Evolutionary conservation across 2,113 vertebrate genomes (phyloP).

Genomic region (Nestor notabilis): DNA sequence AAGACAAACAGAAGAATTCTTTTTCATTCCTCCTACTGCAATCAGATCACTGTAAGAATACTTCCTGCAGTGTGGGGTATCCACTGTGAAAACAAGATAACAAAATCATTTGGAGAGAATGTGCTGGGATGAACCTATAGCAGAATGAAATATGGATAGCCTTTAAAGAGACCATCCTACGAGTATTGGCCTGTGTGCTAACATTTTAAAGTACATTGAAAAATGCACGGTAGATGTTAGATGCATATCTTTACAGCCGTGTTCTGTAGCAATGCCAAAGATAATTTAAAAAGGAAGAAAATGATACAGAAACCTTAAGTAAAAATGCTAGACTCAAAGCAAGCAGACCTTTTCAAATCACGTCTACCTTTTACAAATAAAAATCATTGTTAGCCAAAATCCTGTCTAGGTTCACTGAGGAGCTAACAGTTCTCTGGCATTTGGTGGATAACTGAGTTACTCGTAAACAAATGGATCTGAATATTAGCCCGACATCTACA

Average conservation of each 20-base stretch:
- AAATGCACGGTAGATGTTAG: not conserved
- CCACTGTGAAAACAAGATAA: not conserved
- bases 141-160: not conserved
- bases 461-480: not conserved
- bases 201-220: not conserved
- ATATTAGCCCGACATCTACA: slow-evolving; percentile 1
- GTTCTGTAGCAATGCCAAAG: not conserved
- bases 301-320: not conserved
- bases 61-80: not conserved
- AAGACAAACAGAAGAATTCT: not conserved
- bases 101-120: not conserved
- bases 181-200: not conserved
- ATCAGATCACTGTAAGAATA: not conserved
- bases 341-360: not conserved
- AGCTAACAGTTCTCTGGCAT: not conserved
- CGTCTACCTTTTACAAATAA: not conserved
- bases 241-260: not conserved
- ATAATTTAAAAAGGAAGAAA: not conserved
- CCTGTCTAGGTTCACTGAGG: not conserved
- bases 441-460: not conserved
- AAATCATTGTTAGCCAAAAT: not conserved
- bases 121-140: not conserved
- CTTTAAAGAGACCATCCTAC: not conserved
- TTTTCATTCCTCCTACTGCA: not conserved
- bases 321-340: not conserved